Evolutionary conservation across 2,113 vertebrate genomes (phyloP), one percentile per base, ranked within the genome.

Genomic region (Hirundichthys speculiger): DNA sequence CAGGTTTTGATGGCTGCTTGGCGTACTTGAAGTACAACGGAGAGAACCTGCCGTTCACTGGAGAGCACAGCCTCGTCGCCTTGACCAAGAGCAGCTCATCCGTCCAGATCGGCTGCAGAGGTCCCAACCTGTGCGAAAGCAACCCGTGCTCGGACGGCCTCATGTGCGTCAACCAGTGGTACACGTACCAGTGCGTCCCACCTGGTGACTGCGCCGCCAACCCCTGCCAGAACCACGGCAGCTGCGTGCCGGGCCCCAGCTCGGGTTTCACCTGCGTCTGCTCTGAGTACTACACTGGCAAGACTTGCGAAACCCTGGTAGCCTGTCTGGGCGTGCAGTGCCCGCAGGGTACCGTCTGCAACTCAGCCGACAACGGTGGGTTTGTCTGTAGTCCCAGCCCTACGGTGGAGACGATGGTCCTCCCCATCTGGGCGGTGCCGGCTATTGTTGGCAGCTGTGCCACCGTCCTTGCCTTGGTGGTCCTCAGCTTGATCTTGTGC

Each of bases 391-490:
- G 94, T 3, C 89, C 87, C 0, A 86, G 86, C 0, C 84, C 88
- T 0, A 88, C 79, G 1, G 81, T 87, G 0, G 90, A 94, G 0
- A 91, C 94, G 24, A 82, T 94, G 50, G 92, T 94, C 3, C 87
- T 99, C 52, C 98, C 97, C 0, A 94, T 98, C 56, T 99, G 98
- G 98, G 97, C 98, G 0, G 97, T 99, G 61, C 98, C 98, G 0
- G 96, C 98, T 15, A 98, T 98, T 0, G 96, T 98, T 58, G 96
- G 97, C 49, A 95, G 96, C 83, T 98, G 98, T 0, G 97, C 98
- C 0, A 96, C 95, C 0, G 82, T 94, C 34, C 92, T 99, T 1
- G 98, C 96, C 0, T 69, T 99, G 61, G 90, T 98, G 65, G 97
- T 98, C 5, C 93, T 98, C 58, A 91, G 96, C 77, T 90, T 99